Conservation (phyloP, 2,888 invertebrate species). For the Cerastis leucographa region DNA sequence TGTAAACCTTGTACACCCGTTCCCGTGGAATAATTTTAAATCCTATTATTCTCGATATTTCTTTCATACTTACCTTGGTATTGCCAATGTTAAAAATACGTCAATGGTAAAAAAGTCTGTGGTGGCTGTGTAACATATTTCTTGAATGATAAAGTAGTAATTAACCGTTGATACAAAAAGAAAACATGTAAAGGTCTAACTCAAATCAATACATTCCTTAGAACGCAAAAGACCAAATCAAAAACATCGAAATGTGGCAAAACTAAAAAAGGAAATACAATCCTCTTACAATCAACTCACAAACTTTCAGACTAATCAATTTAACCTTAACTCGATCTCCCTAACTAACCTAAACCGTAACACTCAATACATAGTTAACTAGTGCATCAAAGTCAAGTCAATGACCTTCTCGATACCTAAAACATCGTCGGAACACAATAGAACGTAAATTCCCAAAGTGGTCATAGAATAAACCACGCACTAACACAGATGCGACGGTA, state of each 20-base stretch:
- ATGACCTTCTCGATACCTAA: conserved; percentile 72
- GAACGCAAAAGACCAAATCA: not conserved
- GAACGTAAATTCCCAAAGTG: conserved; percentile 77
- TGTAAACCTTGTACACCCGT: not conserved
- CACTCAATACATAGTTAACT: conserved; percentile 50
- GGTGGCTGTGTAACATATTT: not conserved
- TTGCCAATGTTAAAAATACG: not conserved
- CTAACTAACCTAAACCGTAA: conserved; percentile 6
- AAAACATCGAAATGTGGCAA: not conserved
- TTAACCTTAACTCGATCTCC: not conserved
- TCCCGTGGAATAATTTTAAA: not conserved
- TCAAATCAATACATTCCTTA: not conserved
- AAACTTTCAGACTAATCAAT: not conserved
- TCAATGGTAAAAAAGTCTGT: not conserved
- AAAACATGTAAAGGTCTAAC: not conserved
- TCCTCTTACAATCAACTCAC: not conserved
- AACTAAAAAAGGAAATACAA: not conserved
- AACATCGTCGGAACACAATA: conserved; percentile 75
- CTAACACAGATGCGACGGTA: conserved; percentile 65
- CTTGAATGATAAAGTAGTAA: not conserved
- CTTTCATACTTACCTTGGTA: not conserved
- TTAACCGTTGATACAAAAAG: not conserved
- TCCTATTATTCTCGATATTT: not conserved
- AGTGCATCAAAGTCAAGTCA: conserved; percentile 69
- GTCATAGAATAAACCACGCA: conserved; percentile 76